These are phyloP conservation scores for Drosophila equinoxialis DNA, from an alignment of 1,140 invertebrate species.

Conservation along the genomic window DNA sequence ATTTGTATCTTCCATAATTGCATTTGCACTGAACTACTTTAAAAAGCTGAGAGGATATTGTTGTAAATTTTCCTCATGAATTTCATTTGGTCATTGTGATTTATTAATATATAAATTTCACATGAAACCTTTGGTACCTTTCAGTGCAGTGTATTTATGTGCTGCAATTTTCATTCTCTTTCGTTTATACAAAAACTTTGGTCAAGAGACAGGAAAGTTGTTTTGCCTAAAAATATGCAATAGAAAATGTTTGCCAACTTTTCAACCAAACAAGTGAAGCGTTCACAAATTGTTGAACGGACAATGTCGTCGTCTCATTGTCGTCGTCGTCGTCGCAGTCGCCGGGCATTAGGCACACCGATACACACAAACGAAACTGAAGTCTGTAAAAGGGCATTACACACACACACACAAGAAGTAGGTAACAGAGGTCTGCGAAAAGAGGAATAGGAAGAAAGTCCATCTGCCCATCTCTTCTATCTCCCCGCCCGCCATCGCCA, in stretches of 20 bases:
- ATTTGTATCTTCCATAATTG: no score
- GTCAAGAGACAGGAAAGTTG: slow-evolving; percentile 32
- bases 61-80: no score
- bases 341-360: slow-evolving; percentile 48
- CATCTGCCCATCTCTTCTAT: neutral
- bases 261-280: slow-evolving; percentile 57
- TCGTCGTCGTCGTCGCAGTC: slow-evolving; percentile 2
- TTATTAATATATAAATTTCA: slow-evolving; percentile 14
- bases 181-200: slow-evolving; percentile 29
- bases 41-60: no score
- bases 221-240: slow-evolving; percentile 51
- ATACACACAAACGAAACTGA: slow-evolving; percentile 30
- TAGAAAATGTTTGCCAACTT: slow-evolving; percentile 59
- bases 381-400: slow-evolving; percentile 42
- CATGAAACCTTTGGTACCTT: neutral
- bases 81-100: neutral
- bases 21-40: no score
- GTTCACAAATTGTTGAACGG: slow-evolving; percentile 52
- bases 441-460: neutral
- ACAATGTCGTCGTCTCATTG: slow-evolving; percentile 7
- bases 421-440: neutral
- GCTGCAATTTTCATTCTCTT: slow-evolving; percentile 9
- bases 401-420: neutral
- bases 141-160: slow-evolving; percentile 14
- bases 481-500: neutral